Percentiles rank a stretch among this genome's conserved stretches.
These are phyloP conservation scores for Semaprochilodus insignis DNA, from an alignment of 2,797 vertebrate species.

Conservation along the genomic window DNA sequence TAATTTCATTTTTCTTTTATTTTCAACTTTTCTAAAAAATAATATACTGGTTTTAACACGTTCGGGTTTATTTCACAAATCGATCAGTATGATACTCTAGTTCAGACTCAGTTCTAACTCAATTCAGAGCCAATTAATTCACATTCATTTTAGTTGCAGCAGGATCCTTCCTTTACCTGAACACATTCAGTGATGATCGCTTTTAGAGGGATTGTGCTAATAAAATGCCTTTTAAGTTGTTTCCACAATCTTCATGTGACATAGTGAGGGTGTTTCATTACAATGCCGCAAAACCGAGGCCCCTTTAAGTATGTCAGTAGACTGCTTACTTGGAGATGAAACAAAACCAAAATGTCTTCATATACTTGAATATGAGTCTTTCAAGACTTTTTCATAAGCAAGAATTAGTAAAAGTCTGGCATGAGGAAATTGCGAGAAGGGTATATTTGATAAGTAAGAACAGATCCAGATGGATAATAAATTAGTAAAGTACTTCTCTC, in stretches of 20 bases:
- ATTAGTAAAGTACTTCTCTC: not conserved
- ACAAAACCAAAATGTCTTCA: not conserved
- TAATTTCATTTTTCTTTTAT: no score
- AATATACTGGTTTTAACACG: not conserved
- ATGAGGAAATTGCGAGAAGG: not conserved
- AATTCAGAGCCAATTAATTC: no score
- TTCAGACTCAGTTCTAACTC: no score
- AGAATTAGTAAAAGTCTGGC: not conserved
- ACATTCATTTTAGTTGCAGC: no score
- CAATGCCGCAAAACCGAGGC: no score
- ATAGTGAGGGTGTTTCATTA: no score
- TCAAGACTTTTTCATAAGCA: not conserved
- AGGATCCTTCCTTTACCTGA: not conserved
- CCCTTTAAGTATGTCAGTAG: not conserved
- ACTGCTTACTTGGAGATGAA: not conserved
- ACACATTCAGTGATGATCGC: no score
- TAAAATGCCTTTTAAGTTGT: no score
- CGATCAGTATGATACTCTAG: no score
- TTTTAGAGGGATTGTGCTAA: no score
- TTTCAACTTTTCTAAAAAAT: not conserved
- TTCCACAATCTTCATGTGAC: no score
- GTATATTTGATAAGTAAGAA: not conserved
- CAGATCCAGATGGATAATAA: constrained; percentile 1
- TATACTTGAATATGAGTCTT: not conserved
- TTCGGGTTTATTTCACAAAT: not conserved